These are phyloP conservation scores for Crossaster papposus DNA, from an alignment of 53 echinoderm and acorn worm genomes.

Conservation along the genomic window DNA sequence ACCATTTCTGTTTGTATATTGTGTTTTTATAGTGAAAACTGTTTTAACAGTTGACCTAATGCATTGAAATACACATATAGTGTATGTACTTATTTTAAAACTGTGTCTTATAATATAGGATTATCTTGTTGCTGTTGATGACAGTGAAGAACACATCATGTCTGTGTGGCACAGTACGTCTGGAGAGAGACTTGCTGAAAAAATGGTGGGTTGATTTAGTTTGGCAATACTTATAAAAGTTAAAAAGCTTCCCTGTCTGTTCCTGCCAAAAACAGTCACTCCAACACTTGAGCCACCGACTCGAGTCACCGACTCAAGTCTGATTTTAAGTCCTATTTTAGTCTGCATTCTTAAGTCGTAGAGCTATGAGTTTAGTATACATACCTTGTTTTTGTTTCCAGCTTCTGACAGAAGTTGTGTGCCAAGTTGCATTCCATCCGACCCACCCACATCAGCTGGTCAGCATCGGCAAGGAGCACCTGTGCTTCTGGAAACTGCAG, in stretches of 20 bases:
- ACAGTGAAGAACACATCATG: slow-evolving; percentile 73
- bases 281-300: too few species aligned
- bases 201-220: slow-evolving; percentile 75
- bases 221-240: too few species aligned
- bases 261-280: background rate
- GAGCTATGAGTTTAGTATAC: background rate
- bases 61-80: background rate
- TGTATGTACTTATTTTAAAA: background rate
- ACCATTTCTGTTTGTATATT: too few species aligned
- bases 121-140: slow-evolving; percentile 83
- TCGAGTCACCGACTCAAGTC: background rate
- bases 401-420: slow-evolving; percentile 83
- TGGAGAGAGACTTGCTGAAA: slow-evolving; percentile 75
- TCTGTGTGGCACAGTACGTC: slow-evolving; percentile 84
- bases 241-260: too few species aligned
- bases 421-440: slow-evolving; percentile 90
- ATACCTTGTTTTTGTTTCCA: slow-evolving; percentile 23
- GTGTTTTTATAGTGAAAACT: too few species aligned
- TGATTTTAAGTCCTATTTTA: too few species aligned
- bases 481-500: slow-evolving; percentile 82
- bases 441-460: slow-evolving; percentile 72
- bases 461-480: slow-evolving; percentile 92
- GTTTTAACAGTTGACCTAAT: too few species aligned
- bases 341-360: background rate
- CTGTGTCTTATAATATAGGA: slow-evolving; percentile 49